A percentile compares a stretch with the other conserved stretches of the same genome.
phyloP scores from a whole-genome alignment of 1,140 invertebrate genomes.

The Holcopasites calliopsidis region DNA sequence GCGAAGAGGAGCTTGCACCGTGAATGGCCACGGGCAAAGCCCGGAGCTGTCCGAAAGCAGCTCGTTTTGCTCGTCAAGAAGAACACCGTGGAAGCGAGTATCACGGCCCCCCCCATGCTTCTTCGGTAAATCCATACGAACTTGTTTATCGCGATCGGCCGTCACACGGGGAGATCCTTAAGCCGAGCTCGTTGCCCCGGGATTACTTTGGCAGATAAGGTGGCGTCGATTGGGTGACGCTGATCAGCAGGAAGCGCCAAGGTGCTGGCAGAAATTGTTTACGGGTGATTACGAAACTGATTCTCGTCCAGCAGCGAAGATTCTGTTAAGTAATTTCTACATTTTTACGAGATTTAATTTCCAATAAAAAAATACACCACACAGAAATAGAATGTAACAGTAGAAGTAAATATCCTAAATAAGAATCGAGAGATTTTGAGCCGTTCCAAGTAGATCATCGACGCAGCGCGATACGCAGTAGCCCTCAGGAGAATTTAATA shows the following conservation, averaged over 20 bases:
- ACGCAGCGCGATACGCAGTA: too few relatives aligned
- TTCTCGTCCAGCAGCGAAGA: too few relatives aligned
- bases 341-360: too few relatives aligned
- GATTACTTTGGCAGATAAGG: conserved; percentile 39
- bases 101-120: neutral
- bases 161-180: conserved; percentile 23
- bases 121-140: conserved; percentile 55
- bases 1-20: neutral
- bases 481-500: too few relatives aligned
- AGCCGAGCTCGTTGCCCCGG: conserved; percentile 48
- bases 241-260: neutral
- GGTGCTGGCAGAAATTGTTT: too few relatives aligned
- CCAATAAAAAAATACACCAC: too few relatives aligned
- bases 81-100: neutral
- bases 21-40: conserved; percentile 7
- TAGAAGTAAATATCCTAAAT: too few relatives aligned
- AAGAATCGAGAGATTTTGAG: too few relatives aligned
- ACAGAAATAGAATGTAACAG: too few relatives aligned
- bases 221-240: conserved; percentile 4
- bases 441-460: too few relatives aligned
- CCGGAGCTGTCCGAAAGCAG: conserved; percentile 50
- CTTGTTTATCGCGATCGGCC: conserved; percentile 62
- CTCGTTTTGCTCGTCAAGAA: conserved; percentile 45
- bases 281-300: too few relatives aligned
- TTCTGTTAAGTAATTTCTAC: too few relatives aligned